Base-by-base conservation (phyloP, 2,113 vertebrate species). In the Tachysurus vachellii region DNA sequence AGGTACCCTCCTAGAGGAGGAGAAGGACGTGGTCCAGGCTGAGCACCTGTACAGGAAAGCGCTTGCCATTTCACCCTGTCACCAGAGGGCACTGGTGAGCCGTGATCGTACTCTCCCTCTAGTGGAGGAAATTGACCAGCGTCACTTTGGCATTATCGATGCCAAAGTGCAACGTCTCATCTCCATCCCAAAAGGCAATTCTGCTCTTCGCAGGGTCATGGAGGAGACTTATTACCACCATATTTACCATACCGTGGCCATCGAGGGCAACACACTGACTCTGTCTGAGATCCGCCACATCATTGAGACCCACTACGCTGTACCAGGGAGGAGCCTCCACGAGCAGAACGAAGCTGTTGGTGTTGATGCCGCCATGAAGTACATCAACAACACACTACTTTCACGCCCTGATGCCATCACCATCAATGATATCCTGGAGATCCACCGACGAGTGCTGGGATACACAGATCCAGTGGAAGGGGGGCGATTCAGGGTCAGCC, bases 221-320 rank as follows among this genome's bases (percentile, higher is more conserved):
- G 97, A 99, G 89, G 98, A 99, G 88, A 97, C 97, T 0, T 99
- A 99, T 89, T 99, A 99, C 88, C 98, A 99, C 90, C 98, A 99
- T 93, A 98, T 99, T 91, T 99, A 99, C 93, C 98, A 99, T 95
- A 99, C 98, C 0, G 98, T 99, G 3, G 98, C 98, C 2, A 99
- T 99, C 0, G 98, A 99, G 89, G 98, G 98, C n/a, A 99, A 97
- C 95, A 99, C 98, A 0, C 94, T 99, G 85, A 98, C 97, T 0
- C 93, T 99, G 2, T 96, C 98, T 0, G 98, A 99, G 89, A 99
- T 99, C 83, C 93, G 98, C 13, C 98, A 99, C 94, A 99, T 99
- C 93, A 96, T 99, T 0, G 97, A 99, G 94, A 99, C 98, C 0
- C 94, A 97, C 1, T 99, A 99, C 0, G 97, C 99, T 0, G 98